Evolutionary conservation across 37 sponge, comb jelly and placozoan genomes (phyloP).

Genomic region (Agelas oroides): DNA sequence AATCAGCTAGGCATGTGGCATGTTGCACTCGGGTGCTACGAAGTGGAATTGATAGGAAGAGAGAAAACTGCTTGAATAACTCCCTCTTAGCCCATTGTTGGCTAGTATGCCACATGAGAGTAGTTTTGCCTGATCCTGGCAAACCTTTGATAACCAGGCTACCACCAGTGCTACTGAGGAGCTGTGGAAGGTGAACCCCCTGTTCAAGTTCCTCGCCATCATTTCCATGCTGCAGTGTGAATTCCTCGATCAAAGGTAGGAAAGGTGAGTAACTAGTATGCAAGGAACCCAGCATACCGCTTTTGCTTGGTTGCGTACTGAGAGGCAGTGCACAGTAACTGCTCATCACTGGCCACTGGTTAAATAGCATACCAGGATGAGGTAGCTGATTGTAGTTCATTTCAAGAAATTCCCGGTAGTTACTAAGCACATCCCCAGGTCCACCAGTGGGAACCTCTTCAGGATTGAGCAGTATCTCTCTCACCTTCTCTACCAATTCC

Average conservation of each 20-base stretch:
- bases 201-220: too few relatives aligned
- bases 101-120: neutral
- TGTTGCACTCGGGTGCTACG: neutral
- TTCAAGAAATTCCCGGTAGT: neutral
- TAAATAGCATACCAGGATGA: neutral
- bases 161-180: too few relatives aligned
- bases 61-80: neutral
- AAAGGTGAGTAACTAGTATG: too few relatives aligned
- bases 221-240: too few relatives aligned
- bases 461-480: constrained; percentile 1
- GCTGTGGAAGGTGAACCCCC: too few relatives aligned
- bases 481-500: neutral
- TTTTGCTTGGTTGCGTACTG: too few relatives aligned
- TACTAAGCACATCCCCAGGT: neutral
- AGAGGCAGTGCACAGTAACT: too few relatives aligned
- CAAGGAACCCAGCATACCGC: too few relatives aligned
- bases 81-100: neutral
- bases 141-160: too few relatives aligned
- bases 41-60: neutral
- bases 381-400: neutral
- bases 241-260: too few relatives aligned
- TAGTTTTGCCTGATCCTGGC: constrained; percentile 3
- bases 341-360: neutral
- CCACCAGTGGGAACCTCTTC: neutral
- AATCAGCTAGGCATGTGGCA: neutral